Evolutionary conservation across 2,797 vertebrate species (phyloP), one percentile per base, ranked within the genome.

Genomic region (Enteromius viviparus): DNA sequence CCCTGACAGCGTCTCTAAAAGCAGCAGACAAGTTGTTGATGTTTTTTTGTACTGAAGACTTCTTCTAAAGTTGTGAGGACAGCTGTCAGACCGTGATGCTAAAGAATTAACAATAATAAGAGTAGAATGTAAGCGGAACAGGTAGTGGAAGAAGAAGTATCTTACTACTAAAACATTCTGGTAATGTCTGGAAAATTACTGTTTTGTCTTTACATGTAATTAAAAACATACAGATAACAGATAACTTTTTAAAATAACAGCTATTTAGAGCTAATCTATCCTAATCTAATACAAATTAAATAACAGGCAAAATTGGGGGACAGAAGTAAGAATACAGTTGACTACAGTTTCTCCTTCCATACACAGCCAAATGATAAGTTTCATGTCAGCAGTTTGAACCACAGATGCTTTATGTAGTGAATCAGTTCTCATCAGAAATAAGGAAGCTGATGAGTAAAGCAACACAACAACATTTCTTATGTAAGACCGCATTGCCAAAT

Each of bases 1-100:
- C 90, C 91, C 89, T 86, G 82, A 70, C 37, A 77, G 85, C 7
- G 17, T 78, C 82, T 84, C 83, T 80, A 86, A 85, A 76, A 77
- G 85, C 78, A 80, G 81, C 72, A 81, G 87, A 80, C 9, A 64
- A 64, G 60, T 66, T 23, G 4, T 72, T 80, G 78, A 81, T 87
- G 40, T 84, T 51, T 82, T 86, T 7, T 32, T 29, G 47, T 66
- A 65, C 58, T 12, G 29, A 66, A 69, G 26, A 81, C 66, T 68
- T 66, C 66, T 76, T 86, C 86, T 84, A 26, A 21, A 4, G 47
- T 21, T 8, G 12, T 15, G n/a, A 71, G 29, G 47, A 53, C 69
- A 32, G 55, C 6, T 23, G 49, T 21, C 37, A 37, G 86, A n/a
- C 64, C 49, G 37, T 53, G 72, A 68, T 21, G n/a, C 72, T 84